phyloP scores from a whole-genome alignment of 2,113 vertebrate genomes.

The Oenanthe oenanthe region DNA sequence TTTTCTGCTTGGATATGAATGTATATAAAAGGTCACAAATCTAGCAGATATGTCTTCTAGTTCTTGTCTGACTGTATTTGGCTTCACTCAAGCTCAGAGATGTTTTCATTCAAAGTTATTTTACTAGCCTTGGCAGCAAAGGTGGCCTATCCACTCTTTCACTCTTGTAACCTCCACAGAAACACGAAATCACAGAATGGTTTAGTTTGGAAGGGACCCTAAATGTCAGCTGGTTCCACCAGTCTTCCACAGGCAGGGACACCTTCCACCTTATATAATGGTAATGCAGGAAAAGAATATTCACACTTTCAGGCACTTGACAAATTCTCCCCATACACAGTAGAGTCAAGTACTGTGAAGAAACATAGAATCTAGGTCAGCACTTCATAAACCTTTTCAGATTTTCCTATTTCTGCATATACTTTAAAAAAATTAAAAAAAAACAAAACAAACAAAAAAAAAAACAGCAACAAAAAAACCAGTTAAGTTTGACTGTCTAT shows the following conservation, averaged over 20 bases:
- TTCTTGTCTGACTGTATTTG: neutral
- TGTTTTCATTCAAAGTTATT: neutral
- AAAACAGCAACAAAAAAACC: too few species aligned
- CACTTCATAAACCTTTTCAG: neutral
- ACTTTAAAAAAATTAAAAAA: rapidly evolving
- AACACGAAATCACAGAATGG: neutral
- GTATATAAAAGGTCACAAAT: neutral
- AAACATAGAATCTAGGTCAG: neutral
- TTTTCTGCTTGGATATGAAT: neutral
- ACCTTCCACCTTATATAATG: neutral
- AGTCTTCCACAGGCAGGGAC: too few species aligned
- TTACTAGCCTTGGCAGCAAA: neutral
- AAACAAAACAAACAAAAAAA: too few species aligned
- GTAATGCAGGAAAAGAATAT: neutral
- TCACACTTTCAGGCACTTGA: neutral
- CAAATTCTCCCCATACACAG: neutral
- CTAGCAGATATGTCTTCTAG: neutral
- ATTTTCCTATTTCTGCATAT: neutral
- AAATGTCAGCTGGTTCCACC: neutral
- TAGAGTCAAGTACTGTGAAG: neutral
- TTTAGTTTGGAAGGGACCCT: neutral
- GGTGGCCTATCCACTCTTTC: neutral
- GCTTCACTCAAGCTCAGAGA: neutral
- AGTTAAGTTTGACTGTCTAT: neutral
- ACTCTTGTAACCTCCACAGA: neutral